Evolutionary conservation across 2,113 vertebrate genomes (phyloP).

Genomic region (Pelmatolapia mariae): DNA sequence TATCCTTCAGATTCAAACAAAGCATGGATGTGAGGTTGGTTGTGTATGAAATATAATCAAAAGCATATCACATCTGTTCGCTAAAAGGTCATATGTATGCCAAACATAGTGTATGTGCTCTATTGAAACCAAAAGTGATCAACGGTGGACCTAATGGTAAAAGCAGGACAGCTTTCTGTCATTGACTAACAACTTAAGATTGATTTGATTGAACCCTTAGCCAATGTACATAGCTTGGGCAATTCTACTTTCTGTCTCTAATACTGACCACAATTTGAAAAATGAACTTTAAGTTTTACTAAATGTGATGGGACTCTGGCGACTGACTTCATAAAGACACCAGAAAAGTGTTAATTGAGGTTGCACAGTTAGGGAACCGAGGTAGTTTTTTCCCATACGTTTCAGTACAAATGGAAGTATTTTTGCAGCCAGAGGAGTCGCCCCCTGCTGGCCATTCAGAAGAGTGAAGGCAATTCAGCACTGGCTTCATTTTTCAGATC

Average conservation of each 20-base stretch:
- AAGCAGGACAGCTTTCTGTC: neutral
- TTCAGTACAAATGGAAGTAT: neutral
- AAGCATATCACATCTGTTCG: neutral
- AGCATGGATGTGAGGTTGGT: neutral
- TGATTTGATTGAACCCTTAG: neutral
- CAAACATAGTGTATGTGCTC: neutral
- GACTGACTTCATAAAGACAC: neutral
- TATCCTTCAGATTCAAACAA: neutral
- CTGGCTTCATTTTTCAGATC: neutral
- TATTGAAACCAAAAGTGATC: neutral
- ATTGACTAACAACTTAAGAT: neutral
- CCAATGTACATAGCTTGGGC: neutral
- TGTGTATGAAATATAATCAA: rapidly evolving
- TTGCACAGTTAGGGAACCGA: rapidly evolving
- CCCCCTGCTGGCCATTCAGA: neutral
- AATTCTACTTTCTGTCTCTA: rapidly evolving
- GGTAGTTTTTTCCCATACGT: rapidly evolving
- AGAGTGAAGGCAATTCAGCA: neutral
- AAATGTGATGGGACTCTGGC: neutral
- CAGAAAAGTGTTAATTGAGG: neutral
- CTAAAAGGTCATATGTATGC: neutral
- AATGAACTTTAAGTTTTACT: rapidly evolving
- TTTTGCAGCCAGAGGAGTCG: neutral
- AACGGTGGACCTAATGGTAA: neutral
- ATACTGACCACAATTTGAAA: neutral